phyloP scores from a whole-genome alignment of 2,797 vertebrate genomes.

The Urophycis tenuis region DNA sequence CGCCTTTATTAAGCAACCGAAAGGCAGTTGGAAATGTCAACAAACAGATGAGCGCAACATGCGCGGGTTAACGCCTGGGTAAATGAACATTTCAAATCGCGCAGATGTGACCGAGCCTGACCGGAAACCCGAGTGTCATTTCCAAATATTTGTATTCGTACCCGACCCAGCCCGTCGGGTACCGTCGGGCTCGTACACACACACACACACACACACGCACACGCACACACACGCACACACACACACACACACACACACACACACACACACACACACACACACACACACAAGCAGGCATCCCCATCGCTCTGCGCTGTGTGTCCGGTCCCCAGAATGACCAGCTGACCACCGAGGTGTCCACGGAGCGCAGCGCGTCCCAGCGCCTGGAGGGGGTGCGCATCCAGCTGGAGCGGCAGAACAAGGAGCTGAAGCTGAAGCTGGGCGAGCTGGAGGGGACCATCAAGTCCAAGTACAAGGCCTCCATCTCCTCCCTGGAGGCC shows the following conservation, averaged over 20 bases:
- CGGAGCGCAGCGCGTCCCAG: constrained; percentile 83
- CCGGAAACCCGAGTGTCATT: no score
- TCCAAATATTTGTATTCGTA: no score
- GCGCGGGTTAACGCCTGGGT: no score
- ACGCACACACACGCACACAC: no score
- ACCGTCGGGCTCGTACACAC: no score
- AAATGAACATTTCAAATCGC: no score
- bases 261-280: no score
- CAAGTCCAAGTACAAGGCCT: constrained; percentile 88
- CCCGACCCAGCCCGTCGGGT: no score
- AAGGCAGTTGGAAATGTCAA: no score
- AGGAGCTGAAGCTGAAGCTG: constrained; percentile 88
- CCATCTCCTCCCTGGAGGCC: constrained; percentile 78
- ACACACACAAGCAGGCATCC: neutral
- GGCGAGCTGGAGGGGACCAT: constrained; percentile 85
- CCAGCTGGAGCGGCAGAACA: constrained; percentile 92
- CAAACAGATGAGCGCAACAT: no score
- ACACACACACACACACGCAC: neutral
- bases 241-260: neutral
- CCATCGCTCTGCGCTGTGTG: neutral
- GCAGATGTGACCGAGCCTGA: no score
- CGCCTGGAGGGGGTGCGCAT: constrained; percentile 83
- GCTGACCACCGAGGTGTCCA: constrained; percentile 77
- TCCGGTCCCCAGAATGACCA: constrained; percentile 76
- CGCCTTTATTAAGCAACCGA: no score